Conservation (phyloP, 1,140 invertebrate species). For the Drosophila yakuba region DNA sequence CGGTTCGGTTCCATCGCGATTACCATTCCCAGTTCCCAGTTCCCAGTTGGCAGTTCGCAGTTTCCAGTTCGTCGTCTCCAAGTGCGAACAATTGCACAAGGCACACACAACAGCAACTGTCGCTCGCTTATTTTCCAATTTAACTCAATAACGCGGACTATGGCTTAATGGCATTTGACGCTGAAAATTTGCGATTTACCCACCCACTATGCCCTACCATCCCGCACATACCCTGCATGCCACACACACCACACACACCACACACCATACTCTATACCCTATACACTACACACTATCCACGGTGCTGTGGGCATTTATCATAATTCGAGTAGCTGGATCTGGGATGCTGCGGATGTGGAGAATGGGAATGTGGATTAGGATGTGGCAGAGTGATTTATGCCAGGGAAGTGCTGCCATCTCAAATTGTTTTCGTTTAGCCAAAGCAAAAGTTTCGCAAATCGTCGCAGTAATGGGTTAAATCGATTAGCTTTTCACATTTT, state of each 20-base stretch:
- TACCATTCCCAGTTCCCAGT: slow-evolving; percentile 10
- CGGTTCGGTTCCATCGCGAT: slow-evolving; percentile 6
- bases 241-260: neutral
- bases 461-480: neutral
- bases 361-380: slow-evolving; percentile 8
- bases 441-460: slow-evolving; percentile 2
- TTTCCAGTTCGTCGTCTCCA: slow-evolving; percentile 34
- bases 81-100: slow-evolving; percentile 74
- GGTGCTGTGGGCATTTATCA: slow-evolving; percentile 38
- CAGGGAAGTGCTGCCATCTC: slow-evolving; percentile 30
- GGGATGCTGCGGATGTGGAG: slow-evolving; percentile 50
- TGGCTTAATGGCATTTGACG: slow-evolving; percentile 79
- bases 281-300: slow-evolving; percentile 3
- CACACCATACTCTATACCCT: neutral
- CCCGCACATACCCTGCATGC: neutral
- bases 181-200: slow-evolving; percentile 81
- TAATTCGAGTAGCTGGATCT: slow-evolving; percentile 55
- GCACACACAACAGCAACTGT: slow-evolving; percentile 55
- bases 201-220: neutral
- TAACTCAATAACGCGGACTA: slow-evolving; percentile 78
- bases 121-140: slow-evolving; percentile 81
- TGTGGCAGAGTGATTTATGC: slow-evolving; percentile 59
- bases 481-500: neutral
- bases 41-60: neutral
- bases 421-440: slow-evolving; percentile 23